Evolutionary conservation across 2,113 vertebrate species (phyloP).

Genomic region (Anolis carolinensis): DNA sequence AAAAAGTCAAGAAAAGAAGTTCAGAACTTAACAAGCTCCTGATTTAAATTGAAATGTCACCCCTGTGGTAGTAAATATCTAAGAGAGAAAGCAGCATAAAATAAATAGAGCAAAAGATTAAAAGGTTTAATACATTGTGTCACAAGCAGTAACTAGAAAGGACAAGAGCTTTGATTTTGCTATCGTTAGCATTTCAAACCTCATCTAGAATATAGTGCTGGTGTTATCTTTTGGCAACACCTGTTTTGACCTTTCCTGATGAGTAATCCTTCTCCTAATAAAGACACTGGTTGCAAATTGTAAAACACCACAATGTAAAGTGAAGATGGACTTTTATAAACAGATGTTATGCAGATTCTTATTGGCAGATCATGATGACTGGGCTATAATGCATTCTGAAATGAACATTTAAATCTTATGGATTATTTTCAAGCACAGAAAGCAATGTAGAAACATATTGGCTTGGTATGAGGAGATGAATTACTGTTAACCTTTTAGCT

Average conservation of each 20-base stretch:
- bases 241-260: slow-evolving; percentile 31
- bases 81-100: not conserved
- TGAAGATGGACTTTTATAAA: not conserved
- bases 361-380: not conserved
- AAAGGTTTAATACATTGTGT: slow-evolving; percentile 33
- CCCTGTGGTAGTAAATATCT: slow-evolving; percentile 20
- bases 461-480: not conserved
- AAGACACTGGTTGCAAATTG: not conserved
- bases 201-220: not conserved
- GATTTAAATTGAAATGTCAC: slow-evolving; percentile 32
- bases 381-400: slow-evolving; percentile 3
- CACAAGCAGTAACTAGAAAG: slow-evolving; percentile 27
- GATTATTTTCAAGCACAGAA: not conserved
- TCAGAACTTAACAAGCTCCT: slow-evolving; percentile 19
- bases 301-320: not conserved
- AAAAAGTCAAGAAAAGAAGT: not conserved
- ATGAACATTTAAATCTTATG: not conserved
- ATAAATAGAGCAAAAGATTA: slow-evolving; percentile 3
- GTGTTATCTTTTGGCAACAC: slow-evolving; percentile 27
- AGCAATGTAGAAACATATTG: not conserved
- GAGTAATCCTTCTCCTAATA: not conserved
- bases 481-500: not conserved
- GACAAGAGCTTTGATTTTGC: slow-evolving; percentile 27
- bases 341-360: not conserved
- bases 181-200: slow-evolving; percentile 30